Evolutionary conservation across 2,113 vertebrate genomes (phyloP).

Genomic region (Halcyon senegalensis): DNA sequence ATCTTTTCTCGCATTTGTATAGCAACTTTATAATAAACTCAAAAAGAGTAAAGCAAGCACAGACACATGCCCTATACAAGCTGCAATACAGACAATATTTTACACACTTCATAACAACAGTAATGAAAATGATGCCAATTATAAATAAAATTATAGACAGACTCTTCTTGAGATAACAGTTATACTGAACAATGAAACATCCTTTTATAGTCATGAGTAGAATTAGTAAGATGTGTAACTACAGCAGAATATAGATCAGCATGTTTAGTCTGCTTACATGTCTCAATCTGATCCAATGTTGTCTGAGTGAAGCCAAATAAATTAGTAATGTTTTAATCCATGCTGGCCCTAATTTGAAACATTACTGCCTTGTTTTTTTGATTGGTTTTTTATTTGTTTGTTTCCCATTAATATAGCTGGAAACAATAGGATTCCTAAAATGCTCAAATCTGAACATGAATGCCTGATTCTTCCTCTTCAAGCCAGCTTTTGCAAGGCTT

Average conservation of each 20-base stretch:
- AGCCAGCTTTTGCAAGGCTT: slow-evolving; percentile 12
- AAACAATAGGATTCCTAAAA: not conserved
- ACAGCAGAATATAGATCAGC: slow-evolving; percentile 56
- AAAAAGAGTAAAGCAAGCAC: slow-evolving; percentile 58
- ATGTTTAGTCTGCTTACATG: slow-evolving; percentile 35
- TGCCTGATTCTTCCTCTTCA: slow-evolving; percentile 3
- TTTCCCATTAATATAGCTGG: not conserved
- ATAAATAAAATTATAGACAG: slow-evolving; percentile 57
- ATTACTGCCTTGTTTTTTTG: not conserved
- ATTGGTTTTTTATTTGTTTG: not conserved
- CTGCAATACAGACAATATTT: slow-evolving; percentile 64
- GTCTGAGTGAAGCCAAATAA: not conserved
- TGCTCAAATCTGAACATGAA: slow-evolving; percentile 3
- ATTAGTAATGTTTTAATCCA: not conserved
- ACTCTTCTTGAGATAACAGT: slow-evolving; percentile 55
- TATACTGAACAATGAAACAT: slow-evolving; percentile 56
- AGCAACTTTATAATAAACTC: slow-evolving; percentile 61
- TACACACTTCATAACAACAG: slow-evolving; percentile 60
- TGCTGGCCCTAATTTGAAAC: slow-evolving; percentile 10
- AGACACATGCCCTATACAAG: slow-evolving; percentile 67
- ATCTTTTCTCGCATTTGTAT: slow-evolving; percentile 52
- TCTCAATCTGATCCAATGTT: slow-evolving; percentile 15
- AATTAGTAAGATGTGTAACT: slow-evolving; percentile 53
- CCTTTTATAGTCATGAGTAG: slow-evolving; percentile 46
- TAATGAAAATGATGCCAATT: slow-evolving; percentile 49